These are phyloP conservation scores for Delphinus delphis DNA, from an alignment of 2,113 vertebrate species.

Conservation along the genomic window DNA sequence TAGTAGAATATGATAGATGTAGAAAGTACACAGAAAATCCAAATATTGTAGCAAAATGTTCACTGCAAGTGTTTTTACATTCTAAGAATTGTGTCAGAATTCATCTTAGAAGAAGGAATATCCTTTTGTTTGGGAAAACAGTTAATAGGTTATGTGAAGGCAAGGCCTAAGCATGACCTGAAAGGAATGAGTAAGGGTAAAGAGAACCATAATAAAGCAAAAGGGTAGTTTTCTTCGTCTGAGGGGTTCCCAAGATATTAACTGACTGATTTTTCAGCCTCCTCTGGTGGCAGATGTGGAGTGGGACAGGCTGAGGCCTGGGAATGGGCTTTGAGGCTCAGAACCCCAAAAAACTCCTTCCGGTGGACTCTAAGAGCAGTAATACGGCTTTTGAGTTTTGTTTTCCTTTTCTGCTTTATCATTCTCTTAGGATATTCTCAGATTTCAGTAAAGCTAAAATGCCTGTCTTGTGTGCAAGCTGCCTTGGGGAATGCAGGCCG, in stretches of 20 bases:
- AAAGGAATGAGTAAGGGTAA: background rate
- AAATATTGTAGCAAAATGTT: background rate
- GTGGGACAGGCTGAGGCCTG: background rate
- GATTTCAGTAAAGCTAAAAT: slow-evolving; percentile 32
- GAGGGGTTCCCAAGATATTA: background rate
- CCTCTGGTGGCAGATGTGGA: background rate
- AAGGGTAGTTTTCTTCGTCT: background rate
- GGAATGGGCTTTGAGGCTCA: background rate
- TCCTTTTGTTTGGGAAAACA: background rate
- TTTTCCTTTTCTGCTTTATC: background rate
- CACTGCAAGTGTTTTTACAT: background rate
- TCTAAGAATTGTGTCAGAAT: background rate
- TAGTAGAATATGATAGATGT: background rate
- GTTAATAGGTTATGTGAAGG: background rate
- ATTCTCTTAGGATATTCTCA: background rate
- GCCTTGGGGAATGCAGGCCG: background rate
- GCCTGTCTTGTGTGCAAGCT: background rate
- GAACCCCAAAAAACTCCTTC: rapidly evolving
- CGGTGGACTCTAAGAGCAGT: too few species aligned
- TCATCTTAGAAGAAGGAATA: background rate
- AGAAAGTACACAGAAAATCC: background rate
- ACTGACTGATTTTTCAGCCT: background rate
- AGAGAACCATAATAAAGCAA: background rate
- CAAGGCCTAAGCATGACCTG: background rate
- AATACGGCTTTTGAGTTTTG: background rate